Conservation (phyloP, 2,113 vertebrate species). For the Syrmaticus mikado region DNA sequence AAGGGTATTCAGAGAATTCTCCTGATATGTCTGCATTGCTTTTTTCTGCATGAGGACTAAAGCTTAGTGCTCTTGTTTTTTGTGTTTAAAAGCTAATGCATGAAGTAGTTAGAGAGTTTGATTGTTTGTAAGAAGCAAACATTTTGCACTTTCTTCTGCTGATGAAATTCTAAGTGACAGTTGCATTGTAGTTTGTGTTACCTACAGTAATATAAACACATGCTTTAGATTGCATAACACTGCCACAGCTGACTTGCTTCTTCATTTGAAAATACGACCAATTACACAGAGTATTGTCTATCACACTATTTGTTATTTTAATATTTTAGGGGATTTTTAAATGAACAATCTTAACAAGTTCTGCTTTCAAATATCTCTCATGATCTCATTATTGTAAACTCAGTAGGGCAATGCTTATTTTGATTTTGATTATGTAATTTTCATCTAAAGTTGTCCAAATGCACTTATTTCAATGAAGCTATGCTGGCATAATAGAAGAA, state of each 20-base stretch:
- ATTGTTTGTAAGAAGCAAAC: not conserved
- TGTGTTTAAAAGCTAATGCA: not conserved
- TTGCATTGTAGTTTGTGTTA: not conserved
- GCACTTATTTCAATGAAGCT: not conserved
- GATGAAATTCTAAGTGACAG: not conserved
- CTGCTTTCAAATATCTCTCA: not conserved
- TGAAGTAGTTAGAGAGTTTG: not conserved
- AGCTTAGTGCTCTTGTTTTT: not conserved
- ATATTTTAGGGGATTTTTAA: not conserved
- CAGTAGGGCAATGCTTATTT: not conserved
- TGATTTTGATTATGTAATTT: not conserved
- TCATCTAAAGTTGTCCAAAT: not conserved
- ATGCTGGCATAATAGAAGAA: not conserved
- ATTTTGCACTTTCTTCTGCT: not conserved
- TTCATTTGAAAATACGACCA: not conserved
- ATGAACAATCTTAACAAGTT: not conserved
- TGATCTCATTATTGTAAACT: not conserved
- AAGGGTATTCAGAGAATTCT: not conserved
- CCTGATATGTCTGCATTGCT: not conserved
- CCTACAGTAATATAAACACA: not conserved
- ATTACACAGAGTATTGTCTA: not conserved
- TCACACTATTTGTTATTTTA: not conserved
- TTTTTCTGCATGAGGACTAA: not conserved
- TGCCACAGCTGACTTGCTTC: not conserved
- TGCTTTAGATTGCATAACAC: not conserved